Evolutionary conservation across 2,797 vertebrate species (phyloP).

Genomic region (Poecilia wingei): DNA sequence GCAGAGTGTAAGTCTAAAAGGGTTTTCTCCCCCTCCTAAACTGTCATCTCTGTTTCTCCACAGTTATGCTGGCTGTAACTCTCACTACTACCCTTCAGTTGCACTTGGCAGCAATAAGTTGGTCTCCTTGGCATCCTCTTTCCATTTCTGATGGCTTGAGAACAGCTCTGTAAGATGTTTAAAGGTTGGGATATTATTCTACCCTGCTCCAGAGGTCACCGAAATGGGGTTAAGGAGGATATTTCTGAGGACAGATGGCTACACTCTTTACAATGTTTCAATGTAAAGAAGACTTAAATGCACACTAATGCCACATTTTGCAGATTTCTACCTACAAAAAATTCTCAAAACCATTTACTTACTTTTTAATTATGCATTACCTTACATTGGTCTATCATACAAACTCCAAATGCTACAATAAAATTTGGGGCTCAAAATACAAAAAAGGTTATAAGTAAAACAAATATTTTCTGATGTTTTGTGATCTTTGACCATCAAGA

Average conservation of each 20-base stretch:
- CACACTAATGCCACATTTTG: not conserved
- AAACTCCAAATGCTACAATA: not conserved
- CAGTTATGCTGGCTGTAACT: not conserved
- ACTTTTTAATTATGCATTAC: not conserved
- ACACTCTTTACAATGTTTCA: not conserved
- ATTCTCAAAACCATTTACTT: not conserved
- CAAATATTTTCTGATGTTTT: not conserved
- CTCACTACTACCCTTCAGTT: not conserved
- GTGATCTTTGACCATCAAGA: not conserved
- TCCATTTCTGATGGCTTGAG: not conserved
- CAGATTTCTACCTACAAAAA: not conserved
- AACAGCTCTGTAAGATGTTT: not conserved
- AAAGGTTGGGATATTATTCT: not conserved
- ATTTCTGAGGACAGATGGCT: not conserved
- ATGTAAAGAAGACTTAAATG: not conserved
- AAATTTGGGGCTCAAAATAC: not conserved
- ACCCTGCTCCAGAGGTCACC: not conserved
- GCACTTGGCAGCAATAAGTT: not conserved
- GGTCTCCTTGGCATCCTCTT: not conserved
- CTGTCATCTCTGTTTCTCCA: not conserved
- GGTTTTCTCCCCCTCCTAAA: not conserved
- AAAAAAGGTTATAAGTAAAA: not conserved
- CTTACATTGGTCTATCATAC: not conserved
- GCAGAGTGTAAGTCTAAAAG: not conserved
- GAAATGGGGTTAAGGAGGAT: not conserved